phyloP scores from a whole-genome alignment of 2,888 invertebrate species.

The Luperina nickerlii region DNA sequence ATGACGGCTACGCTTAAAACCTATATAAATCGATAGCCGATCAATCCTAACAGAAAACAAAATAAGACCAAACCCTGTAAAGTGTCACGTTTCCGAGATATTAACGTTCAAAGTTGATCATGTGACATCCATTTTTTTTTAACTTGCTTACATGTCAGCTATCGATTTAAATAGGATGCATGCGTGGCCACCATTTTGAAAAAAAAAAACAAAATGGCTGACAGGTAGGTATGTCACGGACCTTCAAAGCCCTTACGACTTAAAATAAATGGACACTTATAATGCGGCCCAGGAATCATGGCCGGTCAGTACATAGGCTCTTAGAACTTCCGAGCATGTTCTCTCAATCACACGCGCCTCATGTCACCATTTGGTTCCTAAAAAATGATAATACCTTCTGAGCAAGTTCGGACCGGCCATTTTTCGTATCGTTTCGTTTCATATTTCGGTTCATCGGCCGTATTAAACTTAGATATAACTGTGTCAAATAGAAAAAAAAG shows the following conservation, averaged over 20 bases:
- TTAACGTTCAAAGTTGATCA: too few species aligned
- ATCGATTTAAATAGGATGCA: too few species aligned
- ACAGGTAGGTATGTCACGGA: not conserved
- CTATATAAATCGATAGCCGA: too few species aligned
- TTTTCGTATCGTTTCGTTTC: too few species aligned
- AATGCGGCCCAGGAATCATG: not conserved
- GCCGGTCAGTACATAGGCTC: not conserved
- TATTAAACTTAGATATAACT: conserved; percentile 16
- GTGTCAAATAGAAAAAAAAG: conserved; percentile 48
- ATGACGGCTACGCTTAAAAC: not conserved
- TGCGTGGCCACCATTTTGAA: too few species aligned
- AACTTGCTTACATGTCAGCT: too few species aligned
- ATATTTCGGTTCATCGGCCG: too few species aligned
- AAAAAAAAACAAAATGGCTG: not conserved
- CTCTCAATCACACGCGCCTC: not conserved
- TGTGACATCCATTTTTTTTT: too few species aligned
- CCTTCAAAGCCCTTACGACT: not conserved
- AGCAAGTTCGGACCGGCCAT: not conserved
- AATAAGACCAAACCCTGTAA: too few species aligned
- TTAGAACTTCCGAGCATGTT: not conserved
- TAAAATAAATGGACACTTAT: not conserved
- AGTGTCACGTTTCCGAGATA: too few species aligned
- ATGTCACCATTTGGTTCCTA: not conserved
- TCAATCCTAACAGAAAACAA: too few species aligned
- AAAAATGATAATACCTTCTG: not conserved